Percentiles rank a stretch among this genome's conserved stretches.
Evolutionary conservation across 2,113 vertebrate species (phyloP).

Genomic region (Paraplagusia blochii): DNA sequence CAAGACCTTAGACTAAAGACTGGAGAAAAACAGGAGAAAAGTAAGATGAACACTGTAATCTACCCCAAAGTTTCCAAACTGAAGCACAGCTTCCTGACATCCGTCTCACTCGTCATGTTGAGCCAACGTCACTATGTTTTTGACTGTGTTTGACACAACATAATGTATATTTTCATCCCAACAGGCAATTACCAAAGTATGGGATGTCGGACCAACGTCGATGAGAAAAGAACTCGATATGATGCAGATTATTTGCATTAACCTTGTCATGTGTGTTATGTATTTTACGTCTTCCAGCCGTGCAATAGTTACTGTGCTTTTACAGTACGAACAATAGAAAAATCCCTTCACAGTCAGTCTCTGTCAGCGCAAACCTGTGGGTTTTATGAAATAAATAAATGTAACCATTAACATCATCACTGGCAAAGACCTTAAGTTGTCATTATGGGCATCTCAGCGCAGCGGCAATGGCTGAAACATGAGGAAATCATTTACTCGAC

Average conservation of each 20-base stretch:
- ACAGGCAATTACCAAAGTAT: conserved; percentile 20
- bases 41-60: conserved; percentile 23
- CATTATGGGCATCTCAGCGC: conserved; percentile 48
- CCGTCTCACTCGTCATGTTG: conserved; percentile 31
- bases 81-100: conserved; percentile 54
- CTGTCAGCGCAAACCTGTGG: conserved; percentile 25
- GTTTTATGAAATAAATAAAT: conserved; percentile 12
- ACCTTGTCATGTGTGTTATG: neutral
- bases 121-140: conserved; percentile 30
- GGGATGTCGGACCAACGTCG: conserved; percentile 10
- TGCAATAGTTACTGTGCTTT: conserved; percentile 11
- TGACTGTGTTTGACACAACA: conserved; percentile 47
- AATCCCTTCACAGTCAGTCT: conserved; percentile 19
- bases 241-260: conserved; percentile 35
- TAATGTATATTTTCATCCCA: conserved; percentile 27
- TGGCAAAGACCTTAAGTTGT: conserved; percentile 38
- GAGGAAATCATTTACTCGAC: conserved; percentile 60
- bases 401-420: conserved; percentile 10
- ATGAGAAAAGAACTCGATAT: conserved; percentile 33
- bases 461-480: conserved; percentile 56
- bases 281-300: conserved; percentile 7
- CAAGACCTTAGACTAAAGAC: conserved; percentile 1
- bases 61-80: conserved; percentile 38
- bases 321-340: conserved; percentile 30
- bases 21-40: conserved; percentile 9